A percentile compares a stretch with the other conserved stretches of the same genome.
These are phyloP conservation scores for Strix aluco DNA, from an alignment of 2,113 vertebrate genomes.

Conservation along the genomic window DNA sequence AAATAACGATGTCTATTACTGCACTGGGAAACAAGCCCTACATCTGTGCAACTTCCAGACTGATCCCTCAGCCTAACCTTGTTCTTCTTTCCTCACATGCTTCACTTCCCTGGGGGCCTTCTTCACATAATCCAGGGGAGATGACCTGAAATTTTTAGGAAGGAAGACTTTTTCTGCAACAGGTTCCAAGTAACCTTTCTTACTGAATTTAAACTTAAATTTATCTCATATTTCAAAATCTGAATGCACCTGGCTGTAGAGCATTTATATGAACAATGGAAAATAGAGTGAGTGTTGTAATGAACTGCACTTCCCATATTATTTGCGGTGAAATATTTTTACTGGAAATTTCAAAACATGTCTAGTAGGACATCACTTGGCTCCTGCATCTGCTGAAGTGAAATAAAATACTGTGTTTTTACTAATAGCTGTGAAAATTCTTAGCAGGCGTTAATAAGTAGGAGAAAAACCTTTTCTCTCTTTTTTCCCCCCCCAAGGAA, in stretches of 20 bases:
- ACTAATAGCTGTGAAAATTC: slow-evolving; percentile 48
- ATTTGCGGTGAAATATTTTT: neutral
- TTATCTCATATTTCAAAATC: neutral
- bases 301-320: neutral
- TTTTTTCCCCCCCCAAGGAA: neutral
- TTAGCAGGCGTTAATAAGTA: neutral
- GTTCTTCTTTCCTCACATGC: neutral
- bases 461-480: neutral
- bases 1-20: neutral
- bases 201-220: neutral
- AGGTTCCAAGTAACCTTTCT: neutral
- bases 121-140: neutral
- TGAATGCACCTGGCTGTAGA: neutral
- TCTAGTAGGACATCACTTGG: neutral
- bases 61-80: no score
- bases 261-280: neutral
- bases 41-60: neutral
- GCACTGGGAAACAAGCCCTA: neutral
- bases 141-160: neutral
- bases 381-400: neutral
- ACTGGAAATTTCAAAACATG: slow-evolving; percentile 20
- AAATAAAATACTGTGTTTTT: neutral
- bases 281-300: neutral
- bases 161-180: neutral
- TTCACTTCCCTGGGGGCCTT: neutral